These are phyloP conservation scores for Arctia plantaginis DNA, from an alignment of 2,888 invertebrate genomes.

Conservation along the genomic window DNA sequence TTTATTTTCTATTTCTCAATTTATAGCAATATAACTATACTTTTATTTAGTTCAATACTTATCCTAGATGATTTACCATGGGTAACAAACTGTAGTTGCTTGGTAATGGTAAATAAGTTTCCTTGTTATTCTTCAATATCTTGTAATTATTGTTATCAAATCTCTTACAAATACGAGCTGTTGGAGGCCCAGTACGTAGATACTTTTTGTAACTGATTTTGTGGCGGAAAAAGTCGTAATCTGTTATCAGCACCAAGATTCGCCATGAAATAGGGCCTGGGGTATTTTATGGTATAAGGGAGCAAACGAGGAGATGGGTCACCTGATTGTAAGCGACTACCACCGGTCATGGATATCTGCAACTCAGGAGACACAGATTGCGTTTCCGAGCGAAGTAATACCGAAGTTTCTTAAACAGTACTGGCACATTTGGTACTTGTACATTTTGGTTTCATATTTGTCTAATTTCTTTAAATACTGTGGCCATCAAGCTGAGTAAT, in stretches of 20 bases:
- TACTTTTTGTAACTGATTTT: neutral
- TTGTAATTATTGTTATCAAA: neutral
- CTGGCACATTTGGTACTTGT: too few relatives aligned
- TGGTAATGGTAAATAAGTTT: neutral
- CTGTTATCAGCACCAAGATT: neutral
- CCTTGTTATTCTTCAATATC: neutral
- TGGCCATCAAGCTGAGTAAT: too few relatives aligned
- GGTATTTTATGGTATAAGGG: neutral
- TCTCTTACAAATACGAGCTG: too few relatives aligned
- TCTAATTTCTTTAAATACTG: too few relatives aligned
- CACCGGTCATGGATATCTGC: too few relatives aligned
- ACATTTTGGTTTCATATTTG: too few relatives aligned
- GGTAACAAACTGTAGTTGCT: neutral
- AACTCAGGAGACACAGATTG: too few relatives aligned
- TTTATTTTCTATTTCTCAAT: conserved; percentile 17
- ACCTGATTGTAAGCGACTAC: neutral
- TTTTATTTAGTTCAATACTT: neutral
- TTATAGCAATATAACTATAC: neutral
- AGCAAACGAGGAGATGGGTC: neutral
- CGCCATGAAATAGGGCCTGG: neutral
- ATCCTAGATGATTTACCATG: neutral
- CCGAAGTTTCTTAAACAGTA: too few relatives aligned
- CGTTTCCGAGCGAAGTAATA: too few relatives aligned
- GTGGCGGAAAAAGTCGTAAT: neutral
- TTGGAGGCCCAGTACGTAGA: neutral